Evolutionary conservation across 2,888 invertebrate species (phyloP).

Genomic region (Nesidiocoris tenuis): DNA sequence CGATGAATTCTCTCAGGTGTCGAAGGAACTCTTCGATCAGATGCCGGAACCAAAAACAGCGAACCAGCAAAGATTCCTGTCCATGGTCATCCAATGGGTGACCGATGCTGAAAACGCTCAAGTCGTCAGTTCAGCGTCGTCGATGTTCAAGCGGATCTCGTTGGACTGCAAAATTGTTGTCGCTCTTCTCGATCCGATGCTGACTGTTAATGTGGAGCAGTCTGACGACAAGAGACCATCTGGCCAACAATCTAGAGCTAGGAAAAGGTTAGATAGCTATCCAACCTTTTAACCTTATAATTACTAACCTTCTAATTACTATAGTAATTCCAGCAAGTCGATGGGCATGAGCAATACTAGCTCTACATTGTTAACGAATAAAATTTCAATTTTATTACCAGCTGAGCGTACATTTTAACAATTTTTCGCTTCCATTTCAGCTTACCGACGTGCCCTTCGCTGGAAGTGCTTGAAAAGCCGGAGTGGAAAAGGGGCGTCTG

Average conservation of each 20-base stretch:
- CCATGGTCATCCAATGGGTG: conserved; percentile 47
- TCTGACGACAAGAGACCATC: conserved; percentile 5
- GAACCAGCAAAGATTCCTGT: conserved; percentile 48
- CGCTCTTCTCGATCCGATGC: conserved; percentile 47
- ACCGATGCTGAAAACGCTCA: conserved; percentile 60
- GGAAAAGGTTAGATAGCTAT: conserved; percentile 15
- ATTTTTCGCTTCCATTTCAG: too few relatives aligned
- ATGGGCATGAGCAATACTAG: too few relatives aligned
- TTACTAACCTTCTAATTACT: too few relatives aligned
- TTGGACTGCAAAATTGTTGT: conserved; percentile 63
- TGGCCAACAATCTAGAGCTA: neutral
- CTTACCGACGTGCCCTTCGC: conserved; percentile 44
- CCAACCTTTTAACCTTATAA: too few relatives aligned
- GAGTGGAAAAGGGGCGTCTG: conserved; percentile 79
- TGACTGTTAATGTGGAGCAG: conserved; percentile 39
- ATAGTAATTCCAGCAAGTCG: neutral
- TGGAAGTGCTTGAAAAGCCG: conserved; percentile 62
- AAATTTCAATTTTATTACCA: neutral
- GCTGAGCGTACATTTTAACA: too few relatives aligned
- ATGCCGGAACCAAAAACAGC: conserved; percentile 42
- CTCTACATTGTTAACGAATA: too few relatives aligned
- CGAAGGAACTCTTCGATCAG: conserved; percentile 50
- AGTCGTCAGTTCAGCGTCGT: conserved; percentile 63
- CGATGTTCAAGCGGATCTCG: conserved; percentile 66
- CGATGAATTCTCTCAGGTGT: conserved; percentile 47